Base-by-base conservation (phyloP, 2,888 invertebrate genomes). In the Cotesia congregata region DNA sequence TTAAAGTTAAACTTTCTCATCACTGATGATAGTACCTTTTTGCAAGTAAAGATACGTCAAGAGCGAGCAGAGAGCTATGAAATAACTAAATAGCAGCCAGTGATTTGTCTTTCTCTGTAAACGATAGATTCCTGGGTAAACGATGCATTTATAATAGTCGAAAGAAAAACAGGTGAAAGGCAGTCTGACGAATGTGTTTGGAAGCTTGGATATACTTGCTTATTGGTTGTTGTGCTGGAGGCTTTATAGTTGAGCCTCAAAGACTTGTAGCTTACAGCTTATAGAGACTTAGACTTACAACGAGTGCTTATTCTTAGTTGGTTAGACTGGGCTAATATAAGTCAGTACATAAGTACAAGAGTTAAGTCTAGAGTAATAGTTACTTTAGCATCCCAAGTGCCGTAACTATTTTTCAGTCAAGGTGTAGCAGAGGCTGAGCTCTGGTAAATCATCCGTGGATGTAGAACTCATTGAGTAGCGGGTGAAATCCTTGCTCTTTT, bases 101-200 rank as follows among this genome's bases (percentile, higher is more conserved):
- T 50, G 30, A 70, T 70, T 70, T 41, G 50, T 70, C 70, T 50
- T 50, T 59, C 30, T 70, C 20, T 70, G 12, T 50, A 50, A 50
- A 70, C n/a, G 60, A 41, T 30, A 6, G 70, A 41, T 41, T 60
- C 50, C 20, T 60, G 17, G 50, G 72, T 62, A 50, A 20, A n/a
- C 38, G 61, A 62, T 72, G 62, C 38, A 72, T 72, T 62, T 61
- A 62, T 62, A 39, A 61, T 61, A 50, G 12, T 72, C 72, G 15
- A 50, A 61, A 60, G 77, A 79, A 79, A 79, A 79, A 75, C 77
- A 62, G 71, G 77, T 79, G 77, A 79, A 79, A 77, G 78, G 77
- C 78, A 38, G 64, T 20, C 39, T 67, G 60, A 17, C 41, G 12
- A 72, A 72, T 72, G 38, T 70, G 40, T 12, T 50, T 50, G 50